Evolutionary conservation across 1,140 invertebrate species (phyloP), one percentile per base, ranked within the genome.

Genomic region (Hylyphantes graminicola): DNA sequence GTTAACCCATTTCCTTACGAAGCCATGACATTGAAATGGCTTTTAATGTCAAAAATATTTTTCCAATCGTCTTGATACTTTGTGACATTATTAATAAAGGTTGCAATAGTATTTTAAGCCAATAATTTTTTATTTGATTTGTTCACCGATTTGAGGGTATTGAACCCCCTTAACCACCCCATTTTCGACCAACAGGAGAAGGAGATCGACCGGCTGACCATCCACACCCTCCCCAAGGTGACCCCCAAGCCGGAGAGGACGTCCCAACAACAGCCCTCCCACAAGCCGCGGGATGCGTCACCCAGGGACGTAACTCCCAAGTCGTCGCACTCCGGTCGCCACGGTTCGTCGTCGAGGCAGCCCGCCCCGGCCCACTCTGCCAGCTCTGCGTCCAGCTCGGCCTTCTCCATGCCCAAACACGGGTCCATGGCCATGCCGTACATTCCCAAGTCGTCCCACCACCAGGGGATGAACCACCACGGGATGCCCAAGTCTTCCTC

Each of bases 181-280:
- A 2, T 35, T 35, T 35, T 35, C 35, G 2, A 35, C 1, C 35
- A 1, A 35, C 15, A 98, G 90, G 97, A 99, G 90, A 97, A 99
- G 90, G 97, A 99, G 91, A 98, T 99, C 87, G 98, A 99, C 89
- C 95, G 96, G 85, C 90, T 98, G 87, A 94, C 95, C 7, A 93
- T 55, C 94, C 8, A 48, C 85, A 73, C 86, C 54, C 72, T 53
- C 95, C 8, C 53, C 85, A 76, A 87, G 53, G 21, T 87, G 87
- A 85, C 67, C 65, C 84, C 17, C 35, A 35, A 35, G 35, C 35
- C 57, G 6, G 57, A 17, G 6, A 61, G 57, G 61, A 88, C 89
- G 78, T 87, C 88, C 19, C 89, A 89, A 51, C 89, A 89, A 51
- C 88, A 87, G 19, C 77, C 61, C 12, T 64, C 51, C 48, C 57